Conservation (phyloP, 2,888 invertebrate genomes). For the Anodontia alba region DNA sequence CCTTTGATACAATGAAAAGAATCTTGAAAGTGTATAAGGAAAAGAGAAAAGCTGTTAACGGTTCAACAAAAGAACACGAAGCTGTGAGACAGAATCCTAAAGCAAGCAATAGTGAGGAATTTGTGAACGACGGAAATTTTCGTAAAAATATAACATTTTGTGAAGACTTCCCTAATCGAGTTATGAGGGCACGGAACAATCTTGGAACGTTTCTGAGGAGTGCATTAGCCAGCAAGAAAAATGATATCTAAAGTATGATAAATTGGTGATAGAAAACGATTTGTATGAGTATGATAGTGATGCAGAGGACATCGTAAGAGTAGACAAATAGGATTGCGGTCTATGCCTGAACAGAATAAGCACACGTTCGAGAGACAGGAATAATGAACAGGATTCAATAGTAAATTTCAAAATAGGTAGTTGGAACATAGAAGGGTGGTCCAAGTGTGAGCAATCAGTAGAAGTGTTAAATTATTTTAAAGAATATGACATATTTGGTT, state of each 20-base stretch:
- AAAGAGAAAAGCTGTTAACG: not conserved
- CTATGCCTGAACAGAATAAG: not conserved
- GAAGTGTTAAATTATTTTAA: not conserved
- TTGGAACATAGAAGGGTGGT: conserved; percentile 7
- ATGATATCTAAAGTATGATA: not conserved
- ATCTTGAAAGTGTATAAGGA: not conserved
- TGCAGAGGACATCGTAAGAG: not conserved
- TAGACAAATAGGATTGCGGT: not conserved
- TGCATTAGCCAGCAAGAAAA: not conserved
- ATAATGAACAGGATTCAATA: not conserved
- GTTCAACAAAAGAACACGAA: not conserved
- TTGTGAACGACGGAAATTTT: not conserved
- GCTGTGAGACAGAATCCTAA: not conserved
- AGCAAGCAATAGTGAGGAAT: not conserved
- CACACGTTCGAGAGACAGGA: too few species aligned
- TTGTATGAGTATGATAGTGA: not conserved
- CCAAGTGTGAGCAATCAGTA: not conserved
- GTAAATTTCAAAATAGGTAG: not conserved
- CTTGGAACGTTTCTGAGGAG: not conserved
- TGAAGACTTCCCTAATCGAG: not conserved
- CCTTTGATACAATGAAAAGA: too few species aligned
- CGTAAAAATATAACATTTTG: not conserved
- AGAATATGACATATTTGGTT: not conserved
- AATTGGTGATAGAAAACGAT: not conserved
- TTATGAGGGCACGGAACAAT: not conserved